A percentile compares a stretch with the other conserved stretches of the same genome.
These are phyloP conservation scores for Machaerirhynchus nigripectus DNA, from an alignment of 2,113 vertebrate species.

Conservation along the genomic window DNA sequence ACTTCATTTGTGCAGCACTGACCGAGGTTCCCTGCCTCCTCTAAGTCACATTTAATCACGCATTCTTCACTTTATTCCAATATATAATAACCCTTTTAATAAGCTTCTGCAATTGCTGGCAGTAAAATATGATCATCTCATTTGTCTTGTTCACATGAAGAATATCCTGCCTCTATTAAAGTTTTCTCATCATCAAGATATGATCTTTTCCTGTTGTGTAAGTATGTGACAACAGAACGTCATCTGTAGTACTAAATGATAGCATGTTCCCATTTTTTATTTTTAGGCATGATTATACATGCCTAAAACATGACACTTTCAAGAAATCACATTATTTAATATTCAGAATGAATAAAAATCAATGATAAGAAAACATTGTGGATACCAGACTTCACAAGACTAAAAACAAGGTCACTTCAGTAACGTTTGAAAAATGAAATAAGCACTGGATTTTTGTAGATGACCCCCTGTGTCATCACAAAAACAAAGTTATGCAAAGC, in stretches of 20 bases:
- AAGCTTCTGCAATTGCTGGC: background rate
- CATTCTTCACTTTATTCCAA: background rate
- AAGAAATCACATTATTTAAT: background rate
- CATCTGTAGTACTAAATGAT: background rate
- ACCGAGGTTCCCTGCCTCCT: background rate
- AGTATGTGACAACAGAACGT: background rate
- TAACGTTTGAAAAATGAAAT: constrained; percentile 22
- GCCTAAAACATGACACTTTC: background rate
- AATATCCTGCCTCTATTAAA: background rate
- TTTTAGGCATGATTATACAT: background rate
- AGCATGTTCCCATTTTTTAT: background rate
- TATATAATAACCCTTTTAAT: background rate
- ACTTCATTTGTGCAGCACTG: background rate
- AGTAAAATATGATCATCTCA: background rate
- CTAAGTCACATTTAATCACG: background rate
- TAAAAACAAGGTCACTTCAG: background rate
- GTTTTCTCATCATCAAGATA: background rate
- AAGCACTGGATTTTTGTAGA: constrained; percentile 7
- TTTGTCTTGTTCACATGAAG: background rate
- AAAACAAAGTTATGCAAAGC: constrained; percentile 51
- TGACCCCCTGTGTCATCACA: background rate
- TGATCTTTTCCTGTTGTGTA: background rate
- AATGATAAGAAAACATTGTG: background rate
- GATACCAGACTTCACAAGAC: background rate
- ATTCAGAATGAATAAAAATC: background rate